Conservation (phyloP, 2,797 vertebrate genomes). For the Coreius guichenoti region DNA sequence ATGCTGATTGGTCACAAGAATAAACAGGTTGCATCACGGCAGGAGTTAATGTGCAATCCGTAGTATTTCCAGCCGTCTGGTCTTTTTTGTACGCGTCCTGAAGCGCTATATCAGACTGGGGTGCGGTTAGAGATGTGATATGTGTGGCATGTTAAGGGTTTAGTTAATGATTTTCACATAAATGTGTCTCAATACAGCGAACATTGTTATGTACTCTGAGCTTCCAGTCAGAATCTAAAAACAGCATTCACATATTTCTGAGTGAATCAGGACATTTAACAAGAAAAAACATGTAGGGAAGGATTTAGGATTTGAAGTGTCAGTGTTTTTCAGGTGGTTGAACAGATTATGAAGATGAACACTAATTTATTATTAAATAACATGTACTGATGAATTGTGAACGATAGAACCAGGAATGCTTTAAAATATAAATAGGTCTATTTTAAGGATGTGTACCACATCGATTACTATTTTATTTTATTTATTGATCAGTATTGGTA, state of each 20-base stretch:
- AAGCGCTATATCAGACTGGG: constrained; percentile 1
- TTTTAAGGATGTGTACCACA: not conserved
- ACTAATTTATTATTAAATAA: not conserved
- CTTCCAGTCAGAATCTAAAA: not conserved
- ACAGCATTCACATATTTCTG: not conserved
- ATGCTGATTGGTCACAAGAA: not conserved
- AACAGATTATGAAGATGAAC: not conserved
- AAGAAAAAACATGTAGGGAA: not conserved
- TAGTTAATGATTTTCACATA: constrained; percentile 54
- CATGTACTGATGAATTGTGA: not conserved
- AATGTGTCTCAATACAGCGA: not conserved
- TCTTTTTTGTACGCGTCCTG: not conserved
- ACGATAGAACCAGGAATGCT: not conserved
- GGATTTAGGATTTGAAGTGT: not conserved
- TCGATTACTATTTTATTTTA: not conserved
- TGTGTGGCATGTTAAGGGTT: constrained; percentile 31
- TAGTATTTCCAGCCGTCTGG: constrained; percentile 29
- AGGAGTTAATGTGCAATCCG: constrained; percentile 44
- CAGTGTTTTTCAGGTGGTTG: not conserved
- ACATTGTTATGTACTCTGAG: not conserved
- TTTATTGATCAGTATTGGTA: not conserved
- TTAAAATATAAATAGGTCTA: not conserved
- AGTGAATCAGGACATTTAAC: not conserved
- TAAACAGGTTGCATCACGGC: not conserved
- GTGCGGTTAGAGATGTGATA: constrained; percentile 9